Evolutionary conservation across 2,113 vertebrate species (phyloP).

Genomic region (Scomber japonicus): DNA sequence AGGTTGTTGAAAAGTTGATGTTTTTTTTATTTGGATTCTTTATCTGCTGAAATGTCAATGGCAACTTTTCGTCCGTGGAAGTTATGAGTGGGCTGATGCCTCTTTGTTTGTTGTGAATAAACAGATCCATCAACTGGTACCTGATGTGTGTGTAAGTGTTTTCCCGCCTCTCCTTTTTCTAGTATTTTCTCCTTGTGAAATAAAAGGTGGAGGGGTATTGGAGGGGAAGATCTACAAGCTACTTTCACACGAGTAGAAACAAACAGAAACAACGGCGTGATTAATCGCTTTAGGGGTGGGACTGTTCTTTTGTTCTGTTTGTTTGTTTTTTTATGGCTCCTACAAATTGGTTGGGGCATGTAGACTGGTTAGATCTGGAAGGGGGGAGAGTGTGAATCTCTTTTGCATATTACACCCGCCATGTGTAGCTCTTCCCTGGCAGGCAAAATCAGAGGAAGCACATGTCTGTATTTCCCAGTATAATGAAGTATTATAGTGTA

Average conservation of each 20-base stretch:
- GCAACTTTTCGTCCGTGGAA: slow-evolving; percentile 34
- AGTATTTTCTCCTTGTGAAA: slow-evolving; percentile 31
- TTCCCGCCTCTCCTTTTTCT: slow-evolving; percentile 15
- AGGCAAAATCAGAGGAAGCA: slow-evolving; percentile 2
- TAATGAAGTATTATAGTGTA: too few species aligned
- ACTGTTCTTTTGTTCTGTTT: neutral
- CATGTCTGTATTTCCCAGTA: neutral
- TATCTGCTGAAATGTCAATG: slow-evolving; percentile 69
- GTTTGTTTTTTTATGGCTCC: neutral
- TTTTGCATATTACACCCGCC: neutral
- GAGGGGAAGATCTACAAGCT: slow-evolving; percentile 39
- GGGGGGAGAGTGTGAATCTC: neutral
- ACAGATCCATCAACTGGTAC: slow-evolving; percentile 45
- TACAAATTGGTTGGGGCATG: neutral
- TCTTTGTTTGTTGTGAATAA: slow-evolving; percentile 44
- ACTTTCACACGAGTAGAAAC: slow-evolving; percentile 37
- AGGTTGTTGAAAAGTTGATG: slow-evolving; percentile 38
- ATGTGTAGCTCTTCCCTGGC: neutral
- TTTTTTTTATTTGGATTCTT: slow-evolving; percentile 47
- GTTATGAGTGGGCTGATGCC: slow-evolving; percentile 9
- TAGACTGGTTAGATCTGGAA: neutral
- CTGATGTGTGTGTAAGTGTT: slow-evolving; percentile 38
- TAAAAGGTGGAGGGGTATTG: slow-evolving; percentile 28
- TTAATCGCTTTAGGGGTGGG: neutral
- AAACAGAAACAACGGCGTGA: slow-evolving; percentile 25